Conservation (phyloP, 2,113 vertebrate genomes). For the Leptosomus discolor region DNA sequence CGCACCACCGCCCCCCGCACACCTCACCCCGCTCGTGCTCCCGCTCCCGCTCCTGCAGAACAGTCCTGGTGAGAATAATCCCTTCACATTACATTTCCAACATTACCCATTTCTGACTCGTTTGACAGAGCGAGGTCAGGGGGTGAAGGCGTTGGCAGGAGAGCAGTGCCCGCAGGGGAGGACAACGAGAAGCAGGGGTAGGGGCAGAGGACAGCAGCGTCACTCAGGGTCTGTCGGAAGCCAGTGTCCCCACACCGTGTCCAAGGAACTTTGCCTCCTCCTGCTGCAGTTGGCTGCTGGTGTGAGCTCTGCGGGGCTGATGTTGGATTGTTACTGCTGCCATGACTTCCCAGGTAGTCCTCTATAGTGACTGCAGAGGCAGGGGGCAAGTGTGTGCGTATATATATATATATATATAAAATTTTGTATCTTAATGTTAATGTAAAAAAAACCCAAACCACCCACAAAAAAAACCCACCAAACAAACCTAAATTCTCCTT, state of each 20-base stretch:
- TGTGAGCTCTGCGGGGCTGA: fast-evolving
- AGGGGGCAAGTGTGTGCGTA: fast-evolving
- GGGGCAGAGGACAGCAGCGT: not conserved
- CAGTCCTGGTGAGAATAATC: fast-evolving
- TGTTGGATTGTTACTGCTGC: not conserved
- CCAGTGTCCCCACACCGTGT: fast-evolving
- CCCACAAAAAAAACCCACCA: too few relatives aligned
- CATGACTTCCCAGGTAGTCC: not conserved
- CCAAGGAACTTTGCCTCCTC: not conserved
- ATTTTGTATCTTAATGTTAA: not conserved
- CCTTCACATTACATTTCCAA: not conserved
- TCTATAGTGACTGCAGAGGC: not conserved
- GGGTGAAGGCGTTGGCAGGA: not conserved
- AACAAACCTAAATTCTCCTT: not conserved
- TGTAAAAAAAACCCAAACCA: not conserved
- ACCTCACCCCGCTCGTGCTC: fast-evolving
- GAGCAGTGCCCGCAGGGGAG: fast-evolving
- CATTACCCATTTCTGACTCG: not conserved
- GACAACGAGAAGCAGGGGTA: not conserved
- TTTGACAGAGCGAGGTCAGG: not conserved
- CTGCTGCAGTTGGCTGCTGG: not conserved
- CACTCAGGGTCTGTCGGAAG: not conserved
- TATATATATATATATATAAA: too few relatives aligned
- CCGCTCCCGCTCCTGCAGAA: not conserved
- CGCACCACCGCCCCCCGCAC: too few relatives aligned